Conservation (phyloP, 2,797 vertebrate genomes). For the Dryobates pubescens region DNA sequence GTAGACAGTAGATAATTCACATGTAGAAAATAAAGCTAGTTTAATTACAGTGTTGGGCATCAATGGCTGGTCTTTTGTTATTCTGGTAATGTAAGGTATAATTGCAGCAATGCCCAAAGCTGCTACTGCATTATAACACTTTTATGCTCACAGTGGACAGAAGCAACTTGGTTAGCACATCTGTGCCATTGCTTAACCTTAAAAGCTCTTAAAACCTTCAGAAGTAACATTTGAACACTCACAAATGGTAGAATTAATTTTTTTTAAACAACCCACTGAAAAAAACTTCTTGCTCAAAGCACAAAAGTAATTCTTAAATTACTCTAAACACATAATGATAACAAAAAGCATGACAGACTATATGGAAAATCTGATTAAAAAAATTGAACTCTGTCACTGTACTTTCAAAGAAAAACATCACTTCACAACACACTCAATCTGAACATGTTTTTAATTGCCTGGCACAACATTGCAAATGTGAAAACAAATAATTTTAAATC, state of each 20-base stretch:
- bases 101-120: not conserved
- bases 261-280: not conserved
- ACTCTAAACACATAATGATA: not conserved
- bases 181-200: not conserved
- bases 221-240: not conserved
- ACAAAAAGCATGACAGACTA: not conserved
- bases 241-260: not conserved
- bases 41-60: not conserved
- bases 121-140: not conserved
- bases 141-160: not conserved
- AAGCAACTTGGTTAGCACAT: not conserved
- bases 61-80: not conserved
- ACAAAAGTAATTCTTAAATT: not conserved
- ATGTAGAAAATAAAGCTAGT: not conserved
- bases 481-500: not conserved
- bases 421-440: not conserved
- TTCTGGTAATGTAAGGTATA: not conserved
- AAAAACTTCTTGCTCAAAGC: not conserved
- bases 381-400: not conserved
- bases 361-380: not conserved
- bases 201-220: not conserved
- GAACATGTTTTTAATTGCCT: not conserved
- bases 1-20: not conserved
- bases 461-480: not conserved
- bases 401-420: not conserved